Conservation (phyloP, 2,113 vertebrate species). For the Zapus hudsonius region DNA sequence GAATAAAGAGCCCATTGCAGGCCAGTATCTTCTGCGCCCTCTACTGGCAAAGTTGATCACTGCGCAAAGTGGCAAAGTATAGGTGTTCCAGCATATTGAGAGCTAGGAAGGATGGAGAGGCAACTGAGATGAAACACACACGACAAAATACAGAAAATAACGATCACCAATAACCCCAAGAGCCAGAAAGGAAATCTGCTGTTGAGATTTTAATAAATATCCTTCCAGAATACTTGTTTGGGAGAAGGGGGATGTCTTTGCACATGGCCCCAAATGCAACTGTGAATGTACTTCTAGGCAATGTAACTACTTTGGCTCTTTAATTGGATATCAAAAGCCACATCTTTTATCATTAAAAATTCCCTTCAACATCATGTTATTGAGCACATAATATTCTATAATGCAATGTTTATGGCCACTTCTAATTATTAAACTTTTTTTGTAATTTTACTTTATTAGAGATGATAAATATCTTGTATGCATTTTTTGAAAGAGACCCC, state of each 20-base stretch:
- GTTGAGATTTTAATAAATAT: background rate
- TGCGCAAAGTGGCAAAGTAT: background rate
- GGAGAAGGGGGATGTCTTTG: background rate
- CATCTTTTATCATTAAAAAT: background rate
- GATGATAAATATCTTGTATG: background rate
- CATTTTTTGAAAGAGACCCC: background rate
- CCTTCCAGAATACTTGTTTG: constrained; percentile 11
- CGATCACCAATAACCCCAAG: background rate
- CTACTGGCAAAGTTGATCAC: constrained; percentile 39
- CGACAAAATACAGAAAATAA: background rate
- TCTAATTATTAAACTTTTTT: background rate
- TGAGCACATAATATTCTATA: constrained; percentile 45
- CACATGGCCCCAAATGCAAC: too few relatives aligned
- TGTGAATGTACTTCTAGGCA: background rate
- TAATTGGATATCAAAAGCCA: background rate
- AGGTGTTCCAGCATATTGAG: background rate
- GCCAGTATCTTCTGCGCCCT: constrained; percentile 52
- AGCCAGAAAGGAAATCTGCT: background rate
- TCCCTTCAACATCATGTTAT: background rate
- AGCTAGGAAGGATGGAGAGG: background rate
- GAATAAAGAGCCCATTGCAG: background rate
- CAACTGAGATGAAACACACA: background rate
- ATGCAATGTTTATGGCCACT: background rate
- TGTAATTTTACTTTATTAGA: background rate
- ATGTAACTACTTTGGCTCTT: background rate